A percentile compares a stretch with the other conserved stretches of the same genome.
Conservation (phyloP, 2,113 vertebrate species). For the Clarias batrachus region DNA sequence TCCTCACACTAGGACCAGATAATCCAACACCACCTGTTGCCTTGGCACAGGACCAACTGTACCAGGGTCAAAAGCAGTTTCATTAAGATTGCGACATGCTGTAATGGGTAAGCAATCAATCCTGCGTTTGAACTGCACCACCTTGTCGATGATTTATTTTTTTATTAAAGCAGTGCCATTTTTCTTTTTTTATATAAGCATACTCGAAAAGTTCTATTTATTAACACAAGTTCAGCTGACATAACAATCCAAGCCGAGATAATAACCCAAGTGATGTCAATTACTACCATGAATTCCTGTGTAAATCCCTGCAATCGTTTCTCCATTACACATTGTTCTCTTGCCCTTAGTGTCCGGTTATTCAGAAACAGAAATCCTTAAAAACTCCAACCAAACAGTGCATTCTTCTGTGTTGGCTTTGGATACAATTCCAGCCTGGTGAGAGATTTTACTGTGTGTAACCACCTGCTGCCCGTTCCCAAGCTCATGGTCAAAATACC, state of each 20-base stretch:
- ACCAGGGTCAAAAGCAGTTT: constrained; percentile 51
- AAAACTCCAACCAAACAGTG: neutral
- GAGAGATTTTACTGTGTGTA: constrained; percentile 52
- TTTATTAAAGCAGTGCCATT: neutral
- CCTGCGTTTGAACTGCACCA: neutral
- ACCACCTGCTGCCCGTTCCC: constrained; percentile 59
- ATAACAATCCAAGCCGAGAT: neutral
- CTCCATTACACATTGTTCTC: neutral
- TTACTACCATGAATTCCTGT: neutral
- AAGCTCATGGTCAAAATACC: constrained; percentile 55
- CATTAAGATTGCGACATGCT: constrained; percentile 6
- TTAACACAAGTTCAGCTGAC: neutral
- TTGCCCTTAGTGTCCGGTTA: neutral
- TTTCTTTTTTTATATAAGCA: neutral
- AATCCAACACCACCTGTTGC: constrained; percentile 70
- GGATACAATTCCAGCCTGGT: constrained; percentile 7
- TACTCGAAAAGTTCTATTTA: neutral
- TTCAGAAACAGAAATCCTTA: neutral
- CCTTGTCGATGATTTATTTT: neutral
- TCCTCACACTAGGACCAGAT: constrained; percentile 62
- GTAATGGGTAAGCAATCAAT: neutral
- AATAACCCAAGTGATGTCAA: neutral
- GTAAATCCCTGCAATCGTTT: neutral
- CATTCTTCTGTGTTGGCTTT: constrained; percentile 12
- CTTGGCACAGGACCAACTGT: constrained; percentile 57